Conservation (phyloP, 2,888 invertebrate species). For the Plagodis pulveraria region DNA sequence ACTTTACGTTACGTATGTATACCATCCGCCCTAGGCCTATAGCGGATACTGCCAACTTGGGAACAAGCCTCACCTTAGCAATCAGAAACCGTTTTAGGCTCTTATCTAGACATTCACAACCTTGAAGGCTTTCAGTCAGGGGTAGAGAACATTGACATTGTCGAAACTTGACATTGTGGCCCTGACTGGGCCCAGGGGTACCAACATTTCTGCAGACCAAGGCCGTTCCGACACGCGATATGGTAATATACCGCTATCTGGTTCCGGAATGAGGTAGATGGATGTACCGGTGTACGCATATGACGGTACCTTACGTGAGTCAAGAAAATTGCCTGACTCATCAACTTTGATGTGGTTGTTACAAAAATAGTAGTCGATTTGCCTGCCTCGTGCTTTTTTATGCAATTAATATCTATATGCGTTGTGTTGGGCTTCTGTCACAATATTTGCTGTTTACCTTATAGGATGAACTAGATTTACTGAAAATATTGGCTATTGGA, state of each 20-base stretch:
- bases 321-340: conserved; percentile 19
- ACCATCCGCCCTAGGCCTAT: conserved; percentile 2
- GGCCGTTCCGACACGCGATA: conserved; percentile 68
- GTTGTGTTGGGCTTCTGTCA: too few relatives aligned
- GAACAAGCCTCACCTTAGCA: conserved; percentile 15
- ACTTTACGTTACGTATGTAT: conserved; percentile 1
- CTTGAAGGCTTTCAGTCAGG: conserved; percentile 1
- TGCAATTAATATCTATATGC: too few relatives aligned
- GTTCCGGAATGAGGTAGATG: conserved; percentile 42
- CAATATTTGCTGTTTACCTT: too few relatives aligned
- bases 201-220: conserved; percentile 57
- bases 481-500: too few relatives aligned
- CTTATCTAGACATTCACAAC: conserved; percentile 20
- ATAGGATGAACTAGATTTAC: too few relatives aligned
- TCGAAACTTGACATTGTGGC: conserved; percentile 47
- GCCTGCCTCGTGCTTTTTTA: too few relatives aligned
- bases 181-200: conserved; percentile 30
- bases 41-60: conserved; percentile 9
- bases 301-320: conserved; percentile 2
- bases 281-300: background rate
- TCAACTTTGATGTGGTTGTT: conserved; percentile 1
- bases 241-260: conserved; percentile 64
- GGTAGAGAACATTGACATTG: conserved; percentile 27
- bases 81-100: conserved; percentile 24
- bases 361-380: too few relatives aligned